Conservation (phyloP, 92 coral and sea anemone species). For the Epizoanthus fatuus region DNA sequence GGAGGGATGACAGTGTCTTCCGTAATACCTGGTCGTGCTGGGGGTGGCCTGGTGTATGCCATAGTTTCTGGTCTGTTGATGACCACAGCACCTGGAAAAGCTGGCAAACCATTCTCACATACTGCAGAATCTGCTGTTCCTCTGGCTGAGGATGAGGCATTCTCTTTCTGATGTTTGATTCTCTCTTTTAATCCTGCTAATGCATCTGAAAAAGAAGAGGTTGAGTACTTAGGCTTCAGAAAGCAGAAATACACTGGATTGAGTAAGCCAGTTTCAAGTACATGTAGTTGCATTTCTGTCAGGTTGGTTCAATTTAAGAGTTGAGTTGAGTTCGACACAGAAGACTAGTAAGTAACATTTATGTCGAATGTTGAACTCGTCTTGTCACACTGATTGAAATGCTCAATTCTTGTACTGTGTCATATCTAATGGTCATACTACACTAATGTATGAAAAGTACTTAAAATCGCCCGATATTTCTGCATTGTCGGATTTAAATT, state of each 20-base stretch:
- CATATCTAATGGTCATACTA: too few species aligned
- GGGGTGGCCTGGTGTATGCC: constrained; percentile 30
- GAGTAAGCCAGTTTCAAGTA: too few species aligned
- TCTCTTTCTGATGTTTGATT: constrained; percentile 80
- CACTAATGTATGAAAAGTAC: too few species aligned
- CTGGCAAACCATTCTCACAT: not conserved
- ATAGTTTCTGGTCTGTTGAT: not conserved
- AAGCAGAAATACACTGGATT: too few species aligned
- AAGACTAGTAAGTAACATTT: too few species aligned
- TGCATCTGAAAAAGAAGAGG: constrained; percentile 60
- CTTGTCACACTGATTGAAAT: too few species aligned
- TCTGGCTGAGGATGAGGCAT: constrained; percentile 48
- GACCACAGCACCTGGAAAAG: not conserved
- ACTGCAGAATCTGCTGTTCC: not conserved
- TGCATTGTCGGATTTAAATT: not conserved
- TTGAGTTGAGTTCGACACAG: too few species aligned
- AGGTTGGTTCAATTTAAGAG: too few species aligned
- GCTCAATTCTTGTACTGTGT: too few species aligned
- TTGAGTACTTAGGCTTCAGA: not conserved
- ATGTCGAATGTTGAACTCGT: too few species aligned
- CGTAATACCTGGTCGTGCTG: constrained; percentile 10
- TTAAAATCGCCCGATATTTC: not conserved
- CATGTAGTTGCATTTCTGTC: too few species aligned
- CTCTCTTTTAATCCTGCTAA: constrained; percentile 86
- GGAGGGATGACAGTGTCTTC: constrained; percentile 34